Base-by-base conservation (phyloP, 2,888 invertebrate species). In the Ectropis crepuscularia region DNA sequence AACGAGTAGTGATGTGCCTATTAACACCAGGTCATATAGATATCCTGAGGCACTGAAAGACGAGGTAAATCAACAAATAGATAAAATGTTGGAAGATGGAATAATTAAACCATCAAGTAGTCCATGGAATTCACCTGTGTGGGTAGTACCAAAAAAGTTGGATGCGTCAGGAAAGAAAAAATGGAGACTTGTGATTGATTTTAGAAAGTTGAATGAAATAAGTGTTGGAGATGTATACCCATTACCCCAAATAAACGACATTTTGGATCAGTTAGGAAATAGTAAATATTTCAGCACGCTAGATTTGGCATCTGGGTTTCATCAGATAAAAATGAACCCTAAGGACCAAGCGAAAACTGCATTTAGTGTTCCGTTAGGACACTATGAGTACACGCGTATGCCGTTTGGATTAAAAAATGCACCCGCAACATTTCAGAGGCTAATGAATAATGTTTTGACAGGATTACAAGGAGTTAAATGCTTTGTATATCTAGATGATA, bases 1-100 rank as follows among this genome's bases (percentile, higher is more conserved):
- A 28, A 28, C 16, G 4, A 28, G 4, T 28, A 28, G 16, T 28
- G 65, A 67, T 57, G 12, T 61, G 0, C 69, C 71, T 0, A 46
- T 67, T 0, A 42, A 71, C n/a, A 54, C 63, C 10, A 67, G 66
- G 51, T 65, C 45, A 6, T 71, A 67, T 28, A 12, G 69, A 0
- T 67, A 65, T 9, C 68, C 67, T 0, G 60, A 43, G 8, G 9
- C 63, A 5, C 67, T 69, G 12, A 53, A 64, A 7, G 42, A 69
- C 9, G 69, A 71, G 41, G 65, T 70, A 7, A 42, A 53, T 11
- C 53, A 63, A 6, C 67, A 68, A 58, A 42, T 57, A 5, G 4
- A 28, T 4, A 57, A 57, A 42, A 65, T 67, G 67, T 16, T 71
- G 7, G 45, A 61, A 0, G 63, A 71, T n/a, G 43, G 45, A 10